Evolutionary conservation across 2,797 vertebrate species (phyloP).

Genomic region (Rhinatrema bivittatum): DNA sequence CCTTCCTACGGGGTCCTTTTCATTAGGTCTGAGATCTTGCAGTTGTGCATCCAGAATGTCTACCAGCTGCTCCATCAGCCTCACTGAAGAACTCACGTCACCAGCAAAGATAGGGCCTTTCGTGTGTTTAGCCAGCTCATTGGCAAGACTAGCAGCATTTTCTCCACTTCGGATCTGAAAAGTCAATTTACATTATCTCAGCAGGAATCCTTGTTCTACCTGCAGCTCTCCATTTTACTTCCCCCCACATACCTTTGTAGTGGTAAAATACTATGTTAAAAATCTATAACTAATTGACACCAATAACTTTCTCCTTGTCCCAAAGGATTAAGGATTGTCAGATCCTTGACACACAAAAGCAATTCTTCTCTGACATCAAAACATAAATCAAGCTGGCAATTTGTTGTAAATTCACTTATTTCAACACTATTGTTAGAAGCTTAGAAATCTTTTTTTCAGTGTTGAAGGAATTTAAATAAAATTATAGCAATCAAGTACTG

Average conservation of each 20-base stretch:
- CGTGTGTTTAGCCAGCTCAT: constrained; percentile 93
- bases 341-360: constrained; percentile 40
- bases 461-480: constrained; percentile 40
- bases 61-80: constrained; percentile 95
- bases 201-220: constrained; percentile 38
- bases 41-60: constrained; percentile 96
- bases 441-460: constrained; percentile 30
- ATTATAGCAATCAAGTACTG: constrained; percentile 15
- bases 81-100: constrained; percentile 89
- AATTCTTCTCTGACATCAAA: constrained; percentile 40
- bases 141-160: constrained; percentile 95
- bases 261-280: constrained; percentile 50
- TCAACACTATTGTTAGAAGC: constrained; percentile 27
- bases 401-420: constrained; percentile 19
- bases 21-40: constrained; percentile 86
- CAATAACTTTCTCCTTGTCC: constrained; percentile 53
- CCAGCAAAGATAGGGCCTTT: constrained; percentile 91
- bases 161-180: constrained; percentile 92
- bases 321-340: constrained; percentile 53
- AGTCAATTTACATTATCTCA: constrained; percentile 56
- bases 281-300: constrained; percentile 63
- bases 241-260: constrained; percentile 43
- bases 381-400: constrained; percentile 27
- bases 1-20: constrained; percentile 90
- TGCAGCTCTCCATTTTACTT: constrained; percentile 30